phyloP scores from a whole-genome alignment of 2,113 vertebrate species.

The Callipepla californica region DNA sequence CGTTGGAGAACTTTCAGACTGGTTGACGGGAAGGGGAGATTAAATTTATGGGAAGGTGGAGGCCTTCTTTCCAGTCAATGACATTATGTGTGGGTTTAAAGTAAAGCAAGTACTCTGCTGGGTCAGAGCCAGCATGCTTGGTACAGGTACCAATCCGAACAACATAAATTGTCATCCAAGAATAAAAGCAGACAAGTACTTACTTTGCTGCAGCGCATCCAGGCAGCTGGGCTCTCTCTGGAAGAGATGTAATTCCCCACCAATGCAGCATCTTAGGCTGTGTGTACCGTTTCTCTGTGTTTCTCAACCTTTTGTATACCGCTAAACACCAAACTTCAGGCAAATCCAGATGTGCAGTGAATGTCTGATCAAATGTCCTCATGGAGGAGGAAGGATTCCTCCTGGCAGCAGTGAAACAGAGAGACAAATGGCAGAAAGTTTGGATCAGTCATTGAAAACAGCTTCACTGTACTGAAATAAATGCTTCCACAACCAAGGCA shows the following conservation, averaged over 20 bases:
- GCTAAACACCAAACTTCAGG: not conserved
- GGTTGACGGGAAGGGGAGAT: not conserved
- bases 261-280: not conserved
- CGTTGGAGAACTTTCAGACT: not conserved
- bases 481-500: not conserved
- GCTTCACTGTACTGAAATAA: not conserved
- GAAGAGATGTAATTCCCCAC: not conserved
- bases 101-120: not conserved
- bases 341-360: not conserved
- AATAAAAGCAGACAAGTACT: not conserved
- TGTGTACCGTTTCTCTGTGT: not conserved
- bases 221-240: not conserved
- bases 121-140: not conserved
- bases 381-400: not conserved
- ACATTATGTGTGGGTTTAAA: not conserved
- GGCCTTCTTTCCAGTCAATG: not conserved
- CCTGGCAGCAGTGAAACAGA: not conserved
- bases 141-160: not conserved
- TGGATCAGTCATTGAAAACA: not conserved
- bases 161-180: not conserved
- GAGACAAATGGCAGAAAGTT: not conserved
- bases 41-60: not conserved
- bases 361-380: rapidly evolving
- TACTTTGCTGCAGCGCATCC: not conserved
- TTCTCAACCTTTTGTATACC: not conserved